Evolutionary conservation across 2,888 invertebrate genomes (phyloP), one percentile per base, ranked within the genome.

Genomic region (Ametastegia equiseti): DNA sequence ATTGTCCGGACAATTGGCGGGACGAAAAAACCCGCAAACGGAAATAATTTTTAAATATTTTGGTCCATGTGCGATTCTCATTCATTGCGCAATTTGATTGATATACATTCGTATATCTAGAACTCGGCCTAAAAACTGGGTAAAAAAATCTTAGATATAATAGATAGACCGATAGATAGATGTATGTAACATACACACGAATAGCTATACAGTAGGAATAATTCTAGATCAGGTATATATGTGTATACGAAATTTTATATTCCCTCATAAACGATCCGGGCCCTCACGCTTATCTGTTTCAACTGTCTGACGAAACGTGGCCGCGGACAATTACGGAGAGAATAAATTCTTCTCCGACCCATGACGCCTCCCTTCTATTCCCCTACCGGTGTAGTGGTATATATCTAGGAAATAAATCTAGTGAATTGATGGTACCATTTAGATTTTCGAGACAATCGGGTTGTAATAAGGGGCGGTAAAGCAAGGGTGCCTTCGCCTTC

Each of bases 361-460:
- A 47, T 15, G 67, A 19, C 47, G 71, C 47, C 23, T 30, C n/a
- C 27, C 54, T 6, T 1, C 23, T 11, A 11, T 19, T 36, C 36
- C 5, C 15, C 15, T 13, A 13, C 36, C n/a, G 15, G 30, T 9
- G 9, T 19, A 15, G n/a, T 33, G 50, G 11, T 30, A 27, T 30
- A n/a, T 80, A 81, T 81, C 81, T 63, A 27, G 23, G 77, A 77
- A 75, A 77, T 81, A 81, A 81, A 81, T 81, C 81, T 81, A 81
- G 47, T 73, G 60, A 77, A 81, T 81, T 63, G 81, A 81, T 81
- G 81, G 81, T 77, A 77, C 42, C 81, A 75, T 81, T 81, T 81
- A 81, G 81, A 81, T 81, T 73, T 77, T 63, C 42, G 75, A 81
- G 81, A 81, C 81, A 81, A 81, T 81, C 73, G 75, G 60, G 60